Evolutionary conservation across 2,113 vertebrate genomes (phyloP).

Genomic region (Rhizomys pruinosus): DNA sequence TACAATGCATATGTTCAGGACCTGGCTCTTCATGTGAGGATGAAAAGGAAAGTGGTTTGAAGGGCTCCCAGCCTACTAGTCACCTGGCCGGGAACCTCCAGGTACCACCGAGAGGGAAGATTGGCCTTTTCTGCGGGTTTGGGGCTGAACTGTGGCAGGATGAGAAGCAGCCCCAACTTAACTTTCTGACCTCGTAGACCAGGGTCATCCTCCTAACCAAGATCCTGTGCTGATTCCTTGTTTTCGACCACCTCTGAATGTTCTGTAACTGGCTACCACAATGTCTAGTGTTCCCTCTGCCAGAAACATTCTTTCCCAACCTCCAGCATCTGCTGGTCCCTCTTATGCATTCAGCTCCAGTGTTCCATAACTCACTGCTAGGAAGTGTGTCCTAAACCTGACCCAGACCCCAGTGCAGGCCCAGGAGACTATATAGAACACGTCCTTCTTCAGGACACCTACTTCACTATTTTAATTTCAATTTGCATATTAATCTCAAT

Average conservation of each 20-base stretch:
- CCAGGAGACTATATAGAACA: accelerated
- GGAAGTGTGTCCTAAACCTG: neutral
- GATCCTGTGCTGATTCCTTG: neutral
- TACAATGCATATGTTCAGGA: neutral
- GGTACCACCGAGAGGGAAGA: neutral
- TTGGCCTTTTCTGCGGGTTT: neutral
- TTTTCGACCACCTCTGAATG: neutral
- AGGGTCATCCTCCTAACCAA: neutral
- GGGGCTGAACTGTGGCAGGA: neutral
- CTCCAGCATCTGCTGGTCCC: too few species aligned
- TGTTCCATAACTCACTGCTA: accelerated
- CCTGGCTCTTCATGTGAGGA: neutral
- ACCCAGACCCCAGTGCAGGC: accelerated
- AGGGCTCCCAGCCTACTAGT: neutral
- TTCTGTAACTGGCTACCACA: neutral
- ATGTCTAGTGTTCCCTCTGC: neutral
- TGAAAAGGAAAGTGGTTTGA: neutral
- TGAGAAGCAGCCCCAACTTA: neutral
- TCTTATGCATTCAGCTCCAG: too few species aligned
- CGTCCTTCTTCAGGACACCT: neutral
- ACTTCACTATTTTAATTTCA: neutral
- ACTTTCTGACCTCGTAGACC: neutral
- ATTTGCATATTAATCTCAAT: neutral
- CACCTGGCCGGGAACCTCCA: neutral
- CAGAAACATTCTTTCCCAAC: neutral